These are phyloP conservation scores for Coracopsis vasa DNA, from an alignment of 2,113 vertebrate genomes.

Conservation along the genomic window DNA sequence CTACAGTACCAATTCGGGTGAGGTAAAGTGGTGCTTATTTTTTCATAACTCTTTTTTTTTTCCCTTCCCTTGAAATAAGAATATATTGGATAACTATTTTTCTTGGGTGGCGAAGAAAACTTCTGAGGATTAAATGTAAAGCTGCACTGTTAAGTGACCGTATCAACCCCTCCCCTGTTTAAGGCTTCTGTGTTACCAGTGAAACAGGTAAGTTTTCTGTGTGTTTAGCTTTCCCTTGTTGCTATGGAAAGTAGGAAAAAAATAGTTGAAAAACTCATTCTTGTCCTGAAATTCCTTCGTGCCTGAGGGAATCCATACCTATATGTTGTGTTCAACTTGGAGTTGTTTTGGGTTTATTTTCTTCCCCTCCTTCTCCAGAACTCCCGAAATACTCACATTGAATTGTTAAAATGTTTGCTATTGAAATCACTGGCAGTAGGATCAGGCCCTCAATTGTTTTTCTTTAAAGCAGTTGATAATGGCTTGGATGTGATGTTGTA, in stretches of 20 bases:
- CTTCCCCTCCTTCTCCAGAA: not conserved
- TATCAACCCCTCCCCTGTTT: not conserved
- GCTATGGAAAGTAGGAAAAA: not conserved
- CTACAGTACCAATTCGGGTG: not conserved
- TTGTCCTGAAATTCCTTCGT: slow-evolving; percentile 32
- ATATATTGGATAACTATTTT: not conserved
- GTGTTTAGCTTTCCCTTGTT: not conserved
- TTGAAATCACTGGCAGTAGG: not conserved
- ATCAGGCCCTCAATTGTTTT: slow-evolving; percentile 1
- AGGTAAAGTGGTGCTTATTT: not conserved
- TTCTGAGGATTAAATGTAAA: not conserved
- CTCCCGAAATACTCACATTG: not conserved
- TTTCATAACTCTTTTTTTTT: not conserved
- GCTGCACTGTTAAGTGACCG: not conserved
- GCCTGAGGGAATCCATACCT: not conserved
- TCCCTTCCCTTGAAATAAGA: not conserved
- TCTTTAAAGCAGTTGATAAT: slow-evolving; percentile 14
- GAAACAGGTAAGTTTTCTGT: slow-evolving; percentile 44
- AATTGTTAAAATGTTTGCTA: not conserved
- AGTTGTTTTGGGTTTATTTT: not conserved
- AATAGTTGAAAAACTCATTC: not conserved
- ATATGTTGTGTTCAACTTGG: not conserved
- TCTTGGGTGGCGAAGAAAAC: not conserved
- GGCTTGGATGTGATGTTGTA: slow-evolving; percentile 27
- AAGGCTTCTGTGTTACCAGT: not conserved